Conservation (phyloP, 1,140 invertebrate genomes). For the Zaprionus davidi region DNA sequence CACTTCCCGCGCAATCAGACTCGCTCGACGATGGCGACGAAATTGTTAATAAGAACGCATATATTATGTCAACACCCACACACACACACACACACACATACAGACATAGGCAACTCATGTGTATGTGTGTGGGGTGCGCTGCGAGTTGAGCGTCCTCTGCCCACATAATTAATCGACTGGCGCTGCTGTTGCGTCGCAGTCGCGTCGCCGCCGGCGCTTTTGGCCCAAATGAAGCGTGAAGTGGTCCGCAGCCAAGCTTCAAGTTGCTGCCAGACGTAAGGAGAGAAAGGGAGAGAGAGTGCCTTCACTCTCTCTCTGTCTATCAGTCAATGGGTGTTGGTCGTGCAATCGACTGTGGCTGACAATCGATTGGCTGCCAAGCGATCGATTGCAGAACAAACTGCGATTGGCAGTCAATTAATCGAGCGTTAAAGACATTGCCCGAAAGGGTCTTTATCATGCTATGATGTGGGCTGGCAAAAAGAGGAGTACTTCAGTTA, state of each 20-base stretch:
- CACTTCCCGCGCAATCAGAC: conserved; percentile 19
- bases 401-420: conserved; percentile 29
- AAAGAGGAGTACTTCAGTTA: background rate
- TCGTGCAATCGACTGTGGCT: conserved; percentile 37
- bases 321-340: conserved; percentile 9
- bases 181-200: conserved; percentile 16
- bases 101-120: background rate
- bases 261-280: background rate
- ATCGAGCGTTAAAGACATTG: conserved; percentile 13
- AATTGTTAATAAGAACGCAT: conserved; percentile 82
- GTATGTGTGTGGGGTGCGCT: conserved; percentile 18
- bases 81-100: background rate
- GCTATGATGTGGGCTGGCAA: background rate
- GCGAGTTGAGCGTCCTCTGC: conserved; percentile 28
- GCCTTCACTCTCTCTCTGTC: too few species aligned
- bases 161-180: conserved; percentile 55
- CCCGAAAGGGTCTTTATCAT: background rate
- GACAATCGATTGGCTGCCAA: conserved; percentile 40
- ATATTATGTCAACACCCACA: conserved; percentile 67
- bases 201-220: conserved; percentile 16
- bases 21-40: conserved; percentile 61
- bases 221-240: conserved; percentile 39
- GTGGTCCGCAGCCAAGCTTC: conserved; percentile 17
- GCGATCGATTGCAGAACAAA: conserved; percentile 28
- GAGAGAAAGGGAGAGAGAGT: background rate